phyloP scores from a whole-genome alignment of 2,888 invertebrate genomes.

The Platynereis dumerilii region DNA sequence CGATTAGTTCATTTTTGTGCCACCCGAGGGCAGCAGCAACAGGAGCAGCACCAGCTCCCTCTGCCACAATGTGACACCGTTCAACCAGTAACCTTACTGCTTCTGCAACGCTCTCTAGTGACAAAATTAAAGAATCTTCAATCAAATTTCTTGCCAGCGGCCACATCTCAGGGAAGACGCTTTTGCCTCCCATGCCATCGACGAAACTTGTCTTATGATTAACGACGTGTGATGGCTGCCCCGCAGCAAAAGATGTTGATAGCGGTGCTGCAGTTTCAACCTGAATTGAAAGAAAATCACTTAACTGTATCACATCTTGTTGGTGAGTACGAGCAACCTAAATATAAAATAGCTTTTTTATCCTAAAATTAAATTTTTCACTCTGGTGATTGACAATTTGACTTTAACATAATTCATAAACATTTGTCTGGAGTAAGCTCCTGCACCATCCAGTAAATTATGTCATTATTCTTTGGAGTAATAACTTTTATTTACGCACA shows the following conservation, averaged over 20 bases:
- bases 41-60: slow-evolving; percentile 57
- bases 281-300: no score
- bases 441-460: no score
- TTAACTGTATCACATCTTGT: slow-evolving; percentile 8
- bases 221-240: slow-evolving; percentile 40
- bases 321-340: no score
- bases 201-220: slow-evolving; percentile 50
- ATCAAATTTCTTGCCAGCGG: slow-evolving; percentile 45
- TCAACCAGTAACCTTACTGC: slow-evolving; percentile 51
- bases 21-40: slow-evolving; percentile 45
- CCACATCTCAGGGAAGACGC: slow-evolving; percentile 55
- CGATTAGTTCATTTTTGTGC: slow-evolving; percentile 34
- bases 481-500: background rate
- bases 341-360: no score
- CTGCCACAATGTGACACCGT: slow-evolving; percentile 53
- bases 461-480: no score
- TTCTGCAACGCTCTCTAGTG: slow-evolving; percentile 46
- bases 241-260: slow-evolving; percentile 44
- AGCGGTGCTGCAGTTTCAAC: slow-evolving; percentile 51
- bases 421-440: no score
- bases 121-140: slow-evolving; percentile 48
- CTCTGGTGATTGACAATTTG: background rate
- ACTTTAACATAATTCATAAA: background rate
- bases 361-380: no score
- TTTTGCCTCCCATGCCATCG: slow-evolving; percentile 52